These are phyloP conservation scores for Neoniphon sammara DNA, from an alignment of 2,797 vertebrate species.

Conservation along the genomic window DNA sequence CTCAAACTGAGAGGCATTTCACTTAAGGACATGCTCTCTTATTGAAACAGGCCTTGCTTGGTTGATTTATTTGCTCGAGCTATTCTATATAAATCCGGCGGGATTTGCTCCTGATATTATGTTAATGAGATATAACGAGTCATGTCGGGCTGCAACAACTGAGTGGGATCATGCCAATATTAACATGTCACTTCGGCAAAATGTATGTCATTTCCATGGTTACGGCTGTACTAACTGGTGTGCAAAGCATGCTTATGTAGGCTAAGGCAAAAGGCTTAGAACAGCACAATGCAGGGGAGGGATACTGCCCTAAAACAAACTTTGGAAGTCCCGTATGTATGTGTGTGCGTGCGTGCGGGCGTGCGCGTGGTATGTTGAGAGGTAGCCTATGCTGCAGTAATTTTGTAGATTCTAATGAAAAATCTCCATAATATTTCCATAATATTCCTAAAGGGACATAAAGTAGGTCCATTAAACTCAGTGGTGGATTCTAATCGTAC, in stretches of 20 bases:
- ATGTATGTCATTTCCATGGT: constrained; percentile 79
- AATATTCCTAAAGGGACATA: no score
- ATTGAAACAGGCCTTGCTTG: constrained; percentile 2
- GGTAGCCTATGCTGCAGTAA: no score
- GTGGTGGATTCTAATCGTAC: no score
- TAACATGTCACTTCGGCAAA: constrained; percentile 59
- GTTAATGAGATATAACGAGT: constrained; percentile 22
- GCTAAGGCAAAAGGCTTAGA: constrained; percentile 73
- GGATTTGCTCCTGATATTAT: constrained; percentile 15
- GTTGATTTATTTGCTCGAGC: constrained; percentile 8
- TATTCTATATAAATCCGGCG: not conserved
- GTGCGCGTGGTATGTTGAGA: no score
- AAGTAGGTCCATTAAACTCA: no score
- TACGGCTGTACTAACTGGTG: constrained; percentile 61
- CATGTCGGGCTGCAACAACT: constrained; percentile 36
- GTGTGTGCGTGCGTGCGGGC: not conserved
- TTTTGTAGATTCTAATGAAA: no score
- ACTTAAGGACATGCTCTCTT: constrained; percentile 5
- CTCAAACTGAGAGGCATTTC: not conserved
- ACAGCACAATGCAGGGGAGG: constrained; percentile 49
- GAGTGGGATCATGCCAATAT: constrained; percentile 35
- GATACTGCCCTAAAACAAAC: constrained; percentile 62
- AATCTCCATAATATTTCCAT: no score
- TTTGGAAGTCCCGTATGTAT: constrained; percentile 44
- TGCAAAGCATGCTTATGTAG: constrained; percentile 64